Percentiles rank a stretch among this genome's conserved stretches.
These are phyloP conservation scores for Nycticryphes semicollaris DNA, from an alignment of 2,113 vertebrate genomes.

Conservation along the genomic window DNA sequence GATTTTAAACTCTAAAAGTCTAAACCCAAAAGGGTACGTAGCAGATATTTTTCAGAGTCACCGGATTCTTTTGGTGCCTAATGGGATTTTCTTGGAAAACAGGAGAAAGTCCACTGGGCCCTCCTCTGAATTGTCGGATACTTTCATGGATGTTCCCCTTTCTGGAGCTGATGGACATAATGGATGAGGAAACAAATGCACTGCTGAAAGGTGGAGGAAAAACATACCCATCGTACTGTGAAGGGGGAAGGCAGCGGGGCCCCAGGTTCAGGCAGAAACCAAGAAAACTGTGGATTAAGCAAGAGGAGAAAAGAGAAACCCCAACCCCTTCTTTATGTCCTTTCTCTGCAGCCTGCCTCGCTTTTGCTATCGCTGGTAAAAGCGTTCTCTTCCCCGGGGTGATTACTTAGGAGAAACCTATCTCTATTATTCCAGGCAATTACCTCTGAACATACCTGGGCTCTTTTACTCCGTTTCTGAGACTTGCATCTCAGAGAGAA, in stretches of 20 bases:
- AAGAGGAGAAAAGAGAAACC: neutral
- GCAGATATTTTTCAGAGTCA: neutral
- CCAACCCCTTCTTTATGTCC: neutral
- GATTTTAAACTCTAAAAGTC: neutral
- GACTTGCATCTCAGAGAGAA: neutral
- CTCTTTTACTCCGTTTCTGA: neutral
- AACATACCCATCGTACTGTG: neutral
- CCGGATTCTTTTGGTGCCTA: neutral
- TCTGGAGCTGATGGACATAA: neutral
- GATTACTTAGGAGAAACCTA: neutral
- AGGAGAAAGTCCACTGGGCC: neutral
- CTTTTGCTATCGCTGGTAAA: neutral
- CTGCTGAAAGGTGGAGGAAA: neutral
- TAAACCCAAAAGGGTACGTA: accelerated
- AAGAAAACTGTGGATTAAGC: neutral
- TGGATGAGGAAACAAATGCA: neutral
- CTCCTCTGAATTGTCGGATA: neutral
- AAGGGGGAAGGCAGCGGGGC: neutral
- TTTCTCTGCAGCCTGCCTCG: neutral
- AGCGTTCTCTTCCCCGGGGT: neutral
- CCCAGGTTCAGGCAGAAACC: neutral
- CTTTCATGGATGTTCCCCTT: neutral
- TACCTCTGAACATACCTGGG: neutral
- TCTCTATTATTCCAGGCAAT: neutral
- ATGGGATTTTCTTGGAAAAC: neutral